These are phyloP conservation scores for Nycteola revayana DNA, from an alignment of 2,888 invertebrate genomes.

Conservation along the genomic window DNA sequence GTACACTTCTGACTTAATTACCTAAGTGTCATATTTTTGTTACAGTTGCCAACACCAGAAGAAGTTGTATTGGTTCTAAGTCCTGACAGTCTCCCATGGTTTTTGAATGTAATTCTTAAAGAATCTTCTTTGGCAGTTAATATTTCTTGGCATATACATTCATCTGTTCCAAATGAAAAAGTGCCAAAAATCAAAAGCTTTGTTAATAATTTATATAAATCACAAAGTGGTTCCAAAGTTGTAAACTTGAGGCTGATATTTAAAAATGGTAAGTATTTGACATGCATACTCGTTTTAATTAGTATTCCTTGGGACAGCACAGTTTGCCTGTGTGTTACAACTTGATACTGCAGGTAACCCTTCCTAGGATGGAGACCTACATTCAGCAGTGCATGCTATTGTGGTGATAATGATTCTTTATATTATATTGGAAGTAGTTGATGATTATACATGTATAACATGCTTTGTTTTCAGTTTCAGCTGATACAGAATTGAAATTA, in stretches of 20 bases:
- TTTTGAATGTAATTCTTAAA: slow-evolving; percentile 82
- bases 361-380: too few species aligned
- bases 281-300: slow-evolving; percentile 2
- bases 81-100: slow-evolving; percentile 85
- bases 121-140: slow-evolving; percentile 76
- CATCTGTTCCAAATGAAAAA: slow-evolving; percentile 77
- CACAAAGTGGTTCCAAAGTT: slow-evolving; percentile 34
- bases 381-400: too few species aligned
- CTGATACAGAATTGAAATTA: slow-evolving; percentile 81
- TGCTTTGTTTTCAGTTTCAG: slow-evolving; percentile 72
- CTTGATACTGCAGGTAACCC: too few species aligned
- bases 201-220: slow-evolving; percentile 44
- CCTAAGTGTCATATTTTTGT: too few species aligned
- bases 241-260: slow-evolving; percentile 87
- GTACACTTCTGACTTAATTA: too few species aligned
- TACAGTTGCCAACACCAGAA: slow-evolving; percentile 59
- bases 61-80: slow-evolving; percentile 86
- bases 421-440: too few species aligned
- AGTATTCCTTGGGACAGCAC: neutral
- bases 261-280: slow-evolving; percentile 84
- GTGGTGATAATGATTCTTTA: neutral
- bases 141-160: slow-evolving; percentile 84
- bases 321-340: too few species aligned
- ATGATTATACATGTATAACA: too few species aligned
- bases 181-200: slow-evolving; percentile 56